Percentiles rank a stretch among this genome's conserved stretches.
phyloP scores from a whole-genome alignment of 2,113 vertebrate genomes.

The Sterna hirundo region DNA sequence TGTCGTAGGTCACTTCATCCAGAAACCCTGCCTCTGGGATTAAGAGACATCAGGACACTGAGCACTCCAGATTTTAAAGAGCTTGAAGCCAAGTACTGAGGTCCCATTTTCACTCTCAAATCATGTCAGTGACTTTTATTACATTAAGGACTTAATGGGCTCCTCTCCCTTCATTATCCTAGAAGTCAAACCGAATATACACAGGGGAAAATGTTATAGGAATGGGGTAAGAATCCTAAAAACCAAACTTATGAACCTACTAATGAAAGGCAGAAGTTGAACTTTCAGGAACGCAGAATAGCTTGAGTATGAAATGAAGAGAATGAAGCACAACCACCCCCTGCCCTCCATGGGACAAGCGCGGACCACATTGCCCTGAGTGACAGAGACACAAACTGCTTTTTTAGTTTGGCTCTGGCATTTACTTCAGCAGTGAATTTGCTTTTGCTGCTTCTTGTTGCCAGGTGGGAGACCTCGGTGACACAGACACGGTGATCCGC shows the following conservation, averaged over 20 bases:
- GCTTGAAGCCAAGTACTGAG: neutral
- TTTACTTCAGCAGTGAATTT: neutral
- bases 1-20: conserved; percentile 83
- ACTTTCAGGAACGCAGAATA: neutral
- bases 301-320: neutral
- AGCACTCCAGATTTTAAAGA: neutral
- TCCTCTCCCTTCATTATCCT: neutral
- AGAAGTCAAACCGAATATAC: neutral
- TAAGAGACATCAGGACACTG: neutral
- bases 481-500: neutral
- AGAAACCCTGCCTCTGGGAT: conserved; percentile 91
- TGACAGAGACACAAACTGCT: neutral
- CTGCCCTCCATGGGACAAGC: neutral
- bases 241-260: neutral
- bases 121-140: neutral
- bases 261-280: neutral
- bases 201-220: neutral
- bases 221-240: neutral
- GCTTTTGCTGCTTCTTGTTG: neutral
- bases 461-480: neutral
- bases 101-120: neutral
- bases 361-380: neutral
- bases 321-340: neutral
- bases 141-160: rapidly evolving
- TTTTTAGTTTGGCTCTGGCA: neutral